A percentile compares a stretch with the other conserved stretches of the same genome.
Evolutionary conservation across 2,888 invertebrate species (phyloP).

Genomic region (Lissonota sp.): DNA sequence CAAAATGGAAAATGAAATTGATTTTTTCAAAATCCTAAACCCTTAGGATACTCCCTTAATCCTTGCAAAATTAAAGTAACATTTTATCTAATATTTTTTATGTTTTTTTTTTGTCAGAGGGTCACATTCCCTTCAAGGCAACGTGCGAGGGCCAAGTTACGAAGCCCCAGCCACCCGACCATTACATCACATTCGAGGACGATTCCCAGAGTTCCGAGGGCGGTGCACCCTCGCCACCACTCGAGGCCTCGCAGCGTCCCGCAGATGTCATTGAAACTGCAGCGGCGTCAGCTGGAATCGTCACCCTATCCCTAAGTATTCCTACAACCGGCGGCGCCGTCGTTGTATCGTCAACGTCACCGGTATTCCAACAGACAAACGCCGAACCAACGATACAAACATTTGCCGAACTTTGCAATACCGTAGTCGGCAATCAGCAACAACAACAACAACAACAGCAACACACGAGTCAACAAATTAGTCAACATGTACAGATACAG

Average conservation of each 20-base stretch:
- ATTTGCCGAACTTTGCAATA: constrained; percentile 87
- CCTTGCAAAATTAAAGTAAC: constrained; percentile 17
- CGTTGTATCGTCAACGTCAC: constrained; percentile 85
- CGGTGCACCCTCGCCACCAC: constrained; percentile 85
- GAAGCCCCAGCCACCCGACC: constrained; percentile 93
- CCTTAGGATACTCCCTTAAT: too few species aligned
- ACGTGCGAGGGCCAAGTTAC: constrained; percentile 95
- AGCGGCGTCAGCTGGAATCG: constrained; percentile 88
- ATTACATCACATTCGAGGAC: constrained; percentile 95
- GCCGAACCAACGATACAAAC: constrained; percentile 79
- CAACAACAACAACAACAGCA: constrained; percentile 71
- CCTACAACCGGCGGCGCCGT: constrained; percentile 85
- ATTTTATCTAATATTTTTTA: neutral
- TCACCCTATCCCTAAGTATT: constrained; percentile 88
- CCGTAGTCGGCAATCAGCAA: constrained; percentile 83
- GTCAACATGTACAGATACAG: constrained; percentile 62
- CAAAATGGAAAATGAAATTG: too few species aligned
- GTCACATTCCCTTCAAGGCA: constrained; percentile 95
- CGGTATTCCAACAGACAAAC: constrained; percentile 81
- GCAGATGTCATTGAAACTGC: constrained; percentile 86
- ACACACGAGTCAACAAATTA: constrained; percentile 61
- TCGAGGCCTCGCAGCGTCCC: constrained; percentile 82
- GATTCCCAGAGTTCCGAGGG: constrained; percentile 93
- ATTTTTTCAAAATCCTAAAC: too few species aligned
- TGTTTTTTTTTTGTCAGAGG: constrained; percentile 85